Evolutionary conservation across 1,140 invertebrate genomes (phyloP).

Genomic region (Halesus radiatus): DNA sequence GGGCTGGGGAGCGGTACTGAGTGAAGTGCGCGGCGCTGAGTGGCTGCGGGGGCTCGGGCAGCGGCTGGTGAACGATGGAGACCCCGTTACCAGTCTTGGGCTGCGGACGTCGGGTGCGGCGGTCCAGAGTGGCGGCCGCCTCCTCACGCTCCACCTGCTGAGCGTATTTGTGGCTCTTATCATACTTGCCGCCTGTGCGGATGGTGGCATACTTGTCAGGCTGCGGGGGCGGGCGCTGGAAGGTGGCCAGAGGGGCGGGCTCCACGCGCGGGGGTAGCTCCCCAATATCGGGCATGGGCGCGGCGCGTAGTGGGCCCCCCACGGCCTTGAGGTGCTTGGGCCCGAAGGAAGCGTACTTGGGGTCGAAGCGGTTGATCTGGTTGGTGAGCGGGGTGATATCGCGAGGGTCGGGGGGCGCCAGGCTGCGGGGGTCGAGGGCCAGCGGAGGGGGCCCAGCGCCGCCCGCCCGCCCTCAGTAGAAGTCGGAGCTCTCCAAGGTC

Average conservation of each 20-base stretch:
- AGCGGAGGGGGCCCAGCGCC: conserved; percentile 70
- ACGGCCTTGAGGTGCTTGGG: conserved; percentile 70
- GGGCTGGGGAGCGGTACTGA: conserved; percentile 61
- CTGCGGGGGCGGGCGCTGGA: conserved; percentile 60
- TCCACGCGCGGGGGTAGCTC: conserved; percentile 59
- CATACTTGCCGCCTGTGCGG: conserved; percentile 58
- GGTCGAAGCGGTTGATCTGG: conserved; percentile 74
- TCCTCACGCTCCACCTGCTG: conserved; percentile 54
- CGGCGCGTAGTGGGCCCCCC: conserved; percentile 18
- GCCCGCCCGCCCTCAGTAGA: conserved; percentile 88
- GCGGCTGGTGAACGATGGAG: conserved; percentile 61
- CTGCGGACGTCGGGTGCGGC: conserved; percentile 51
- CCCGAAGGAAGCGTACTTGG: conserved; percentile 74
- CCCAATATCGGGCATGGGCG: conserved; percentile 45
- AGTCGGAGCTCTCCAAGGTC: conserved; percentile 92
- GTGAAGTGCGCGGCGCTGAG: conserved; percentile 65
- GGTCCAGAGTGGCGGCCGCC: conserved; percentile 34
- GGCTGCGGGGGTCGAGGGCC: conserved; percentile 59
- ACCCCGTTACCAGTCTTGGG: conserved; percentile 49
- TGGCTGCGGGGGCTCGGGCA: conserved; percentile 59
- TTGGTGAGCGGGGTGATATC: conserved; percentile 62
- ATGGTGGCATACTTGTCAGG: conserved; percentile 67
- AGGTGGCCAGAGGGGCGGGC: conserved; percentile 62
- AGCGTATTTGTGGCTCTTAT: conserved; percentile 56
- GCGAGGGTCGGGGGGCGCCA: conserved; percentile 58